These are phyloP conservation scores for Phymatocera aterrima DNA, from an alignment of 2,888 invertebrate genomes.

Conservation along the genomic window DNA sequence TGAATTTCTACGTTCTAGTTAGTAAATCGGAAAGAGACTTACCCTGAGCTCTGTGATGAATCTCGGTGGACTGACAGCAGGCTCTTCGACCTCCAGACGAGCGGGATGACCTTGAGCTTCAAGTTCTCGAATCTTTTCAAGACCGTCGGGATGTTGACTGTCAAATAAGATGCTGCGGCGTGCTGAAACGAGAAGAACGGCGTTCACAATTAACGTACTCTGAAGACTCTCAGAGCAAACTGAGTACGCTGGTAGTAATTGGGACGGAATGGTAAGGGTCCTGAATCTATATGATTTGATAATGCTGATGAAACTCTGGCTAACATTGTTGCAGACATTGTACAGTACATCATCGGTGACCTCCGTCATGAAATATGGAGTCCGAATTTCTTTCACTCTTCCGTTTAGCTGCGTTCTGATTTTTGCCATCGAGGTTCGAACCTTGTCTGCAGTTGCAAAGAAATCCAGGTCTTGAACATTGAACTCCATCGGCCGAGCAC, in stretches of 20 bases:
- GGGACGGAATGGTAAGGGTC: constrained; percentile 1
- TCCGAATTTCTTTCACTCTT: constrained; percentile 5
- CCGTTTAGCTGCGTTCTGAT: background rate
- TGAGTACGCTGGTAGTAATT: background rate
- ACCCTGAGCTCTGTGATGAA: constrained; percentile 88
- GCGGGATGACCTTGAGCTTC: constrained; percentile 92
- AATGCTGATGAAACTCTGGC: background rate
- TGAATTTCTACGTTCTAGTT: background rate
- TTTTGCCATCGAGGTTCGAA: background rate
- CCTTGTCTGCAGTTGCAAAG: constrained; percentile 20
- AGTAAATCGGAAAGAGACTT: constrained; percentile 55
- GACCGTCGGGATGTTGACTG: constrained; percentile 94
- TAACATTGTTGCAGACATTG: background rate
- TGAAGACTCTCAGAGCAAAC: background rate
- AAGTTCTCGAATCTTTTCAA: constrained; percentile 92
- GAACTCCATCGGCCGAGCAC: background rate
- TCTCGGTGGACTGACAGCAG: constrained; percentile 86
- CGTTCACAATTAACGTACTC: background rate
- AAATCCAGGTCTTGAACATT: background rate
- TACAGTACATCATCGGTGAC: constrained; percentile 1
- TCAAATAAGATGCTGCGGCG: constrained; percentile 91
- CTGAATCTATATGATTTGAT: background rate
- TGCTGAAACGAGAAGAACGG: constrained; percentile 74
- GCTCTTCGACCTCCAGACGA: constrained; percentile 89
- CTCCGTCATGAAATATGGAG: background rate